A percentile compares a stretch with the other conserved stretches of the same genome.
These are phyloP conservation scores for Cantharis lateralis DNA, from an alignment of 2,888 invertebrate genomes.

Conservation along the genomic window DNA sequence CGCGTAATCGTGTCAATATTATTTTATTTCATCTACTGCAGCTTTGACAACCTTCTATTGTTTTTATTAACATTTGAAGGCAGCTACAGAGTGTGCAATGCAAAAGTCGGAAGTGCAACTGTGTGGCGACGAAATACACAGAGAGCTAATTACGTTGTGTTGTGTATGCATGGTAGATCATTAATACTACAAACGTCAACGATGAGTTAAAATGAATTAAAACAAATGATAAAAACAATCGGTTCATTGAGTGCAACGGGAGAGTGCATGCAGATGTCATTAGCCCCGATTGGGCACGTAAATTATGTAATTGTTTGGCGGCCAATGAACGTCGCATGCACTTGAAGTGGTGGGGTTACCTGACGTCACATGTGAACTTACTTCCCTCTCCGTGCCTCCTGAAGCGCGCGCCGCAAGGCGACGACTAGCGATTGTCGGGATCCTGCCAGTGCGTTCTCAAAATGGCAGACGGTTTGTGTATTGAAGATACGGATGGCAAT, in stretches of 20 bases:
- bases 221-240: constrained; percentile 34
- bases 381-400: constrained; percentile 47
- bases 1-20: not conserved
- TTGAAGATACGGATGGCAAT: constrained; percentile 65
- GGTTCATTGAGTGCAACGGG: constrained; percentile 37
- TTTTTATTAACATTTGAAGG: not conserved
- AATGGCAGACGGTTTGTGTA: constrained; percentile 82
- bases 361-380: constrained; percentile 48
- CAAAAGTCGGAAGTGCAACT: not conserved
- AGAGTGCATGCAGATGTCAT: constrained; percentile 53
- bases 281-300: constrained; percentile 54
- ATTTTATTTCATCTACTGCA: not conserved
- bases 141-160: not conserved
- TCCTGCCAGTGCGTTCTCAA: constrained; percentile 69
- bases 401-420: constrained; percentile 41
- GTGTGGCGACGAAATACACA: not conserved
- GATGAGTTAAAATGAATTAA: constrained; percentile 19
- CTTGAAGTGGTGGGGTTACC: constrained; percentile 38
- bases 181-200: not conserved
- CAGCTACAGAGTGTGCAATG: not conserved
- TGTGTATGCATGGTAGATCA: not conserved
- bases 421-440: constrained; percentile 19
- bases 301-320: constrained; percentile 55
- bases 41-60: not conserved
- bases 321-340: constrained; percentile 57